phyloP scores from a whole-genome alignment of 2,113 vertebrate species.

The Amblyopsis rosae region DNA sequence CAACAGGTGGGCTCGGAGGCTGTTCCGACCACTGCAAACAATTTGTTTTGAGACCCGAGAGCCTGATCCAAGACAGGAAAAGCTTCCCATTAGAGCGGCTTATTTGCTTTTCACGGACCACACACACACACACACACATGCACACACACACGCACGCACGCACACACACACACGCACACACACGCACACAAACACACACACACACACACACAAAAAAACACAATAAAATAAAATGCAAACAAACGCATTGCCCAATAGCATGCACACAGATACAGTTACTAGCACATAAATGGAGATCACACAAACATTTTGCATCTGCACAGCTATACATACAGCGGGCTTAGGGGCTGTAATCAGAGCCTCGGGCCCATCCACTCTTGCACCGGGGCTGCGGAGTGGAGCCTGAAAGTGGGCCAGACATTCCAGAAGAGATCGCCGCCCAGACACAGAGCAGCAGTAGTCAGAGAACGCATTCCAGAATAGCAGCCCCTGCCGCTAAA shows the following conservation, averaged over 20 bases:
- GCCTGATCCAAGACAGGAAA: conserved; percentile 65
- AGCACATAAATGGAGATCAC: not conserved
- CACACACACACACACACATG: conserved; percentile 38
- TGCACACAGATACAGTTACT: conserved; percentile 4
- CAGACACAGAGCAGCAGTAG: conserved; percentile 73
- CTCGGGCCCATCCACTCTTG: conserved; percentile 49
- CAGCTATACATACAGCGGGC: conserved; percentile 34
- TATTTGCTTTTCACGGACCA: conserved; percentile 71
- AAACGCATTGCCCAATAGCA: not conserved
- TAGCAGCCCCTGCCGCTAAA: conserved; percentile 78
- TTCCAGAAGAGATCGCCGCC: conserved; percentile 78
- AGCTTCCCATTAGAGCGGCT: conserved; percentile 69
- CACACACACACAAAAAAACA: conserved; percentile 8
- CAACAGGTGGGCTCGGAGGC: conserved; percentile 70
- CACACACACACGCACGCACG: conserved; percentile 28
- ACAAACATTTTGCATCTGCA: not conserved
- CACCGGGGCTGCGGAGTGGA: conserved; percentile 73
- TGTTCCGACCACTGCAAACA: conserved; percentile 62
- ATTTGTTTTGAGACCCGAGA: conserved; percentile 66
- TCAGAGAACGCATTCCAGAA: conserved; percentile 82
- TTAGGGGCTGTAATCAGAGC: conserved; percentile 71
- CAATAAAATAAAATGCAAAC: not conserved
- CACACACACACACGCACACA: conserved; percentile 24
- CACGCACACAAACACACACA: conserved; percentile 1
- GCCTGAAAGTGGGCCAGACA: conserved; percentile 80